Conservation (phyloP, 2,888 invertebrate species). For the Leucozona laternaria region DNA sequence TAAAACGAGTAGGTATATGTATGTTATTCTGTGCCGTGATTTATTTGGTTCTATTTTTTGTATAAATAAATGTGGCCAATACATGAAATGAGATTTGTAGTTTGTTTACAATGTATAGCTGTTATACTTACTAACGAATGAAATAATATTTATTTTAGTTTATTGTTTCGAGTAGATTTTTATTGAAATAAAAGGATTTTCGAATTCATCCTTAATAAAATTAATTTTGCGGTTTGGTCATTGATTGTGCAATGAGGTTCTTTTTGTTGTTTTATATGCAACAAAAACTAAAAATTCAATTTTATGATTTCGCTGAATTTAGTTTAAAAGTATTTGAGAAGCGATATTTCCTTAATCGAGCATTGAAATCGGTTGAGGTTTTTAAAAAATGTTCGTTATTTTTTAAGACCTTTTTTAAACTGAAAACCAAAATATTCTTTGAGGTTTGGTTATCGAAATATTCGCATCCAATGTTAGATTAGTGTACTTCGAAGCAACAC, state of each 20-base stretch:
- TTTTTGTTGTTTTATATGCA: too few relatives aligned
- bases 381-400: too few relatives aligned
- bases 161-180: not conserved
- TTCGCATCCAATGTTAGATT: too few relatives aligned
- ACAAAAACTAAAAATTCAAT: too few relatives aligned
- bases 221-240: not conserved
- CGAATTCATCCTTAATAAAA: not conserved
- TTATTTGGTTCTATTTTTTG: not conserved
- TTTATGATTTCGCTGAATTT: too few relatives aligned
- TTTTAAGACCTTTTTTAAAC: too few relatives aligned
- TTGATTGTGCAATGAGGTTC: not conserved
- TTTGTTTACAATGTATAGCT: conserved; percentile 16
- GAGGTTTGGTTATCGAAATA: too few relatives aligned
- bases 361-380: too few relatives aligned
- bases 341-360: too few relatives aligned
- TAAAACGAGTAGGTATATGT: not conserved
- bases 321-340: too few relatives aligned
- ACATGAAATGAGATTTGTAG: conserved; percentile 32
- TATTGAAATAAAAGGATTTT: conserved; percentile 1
- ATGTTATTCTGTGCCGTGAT: not conserved
- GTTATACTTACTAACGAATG: conserved; percentile 4
- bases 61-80: conserved; percentile 24
- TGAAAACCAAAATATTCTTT: too few relatives aligned
- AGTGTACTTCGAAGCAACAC: too few relatives aligned
- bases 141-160: conserved; percentile 24